Conservation (phyloP, 1,140 invertebrate genomes). For the Philopotamus ludificatus region DNA sequence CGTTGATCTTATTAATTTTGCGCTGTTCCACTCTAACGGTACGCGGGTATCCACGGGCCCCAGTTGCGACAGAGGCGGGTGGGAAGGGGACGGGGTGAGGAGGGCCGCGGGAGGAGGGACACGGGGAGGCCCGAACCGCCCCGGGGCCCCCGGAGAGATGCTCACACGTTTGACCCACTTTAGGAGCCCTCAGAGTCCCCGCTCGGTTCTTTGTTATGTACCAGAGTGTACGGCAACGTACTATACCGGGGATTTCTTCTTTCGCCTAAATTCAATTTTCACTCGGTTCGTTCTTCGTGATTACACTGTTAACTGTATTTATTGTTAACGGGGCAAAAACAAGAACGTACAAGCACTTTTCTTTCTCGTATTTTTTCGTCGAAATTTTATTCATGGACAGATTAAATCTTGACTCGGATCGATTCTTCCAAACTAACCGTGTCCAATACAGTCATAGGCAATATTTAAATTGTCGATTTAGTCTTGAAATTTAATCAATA, state of each 20-base stretch:
- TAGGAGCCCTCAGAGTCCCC: neutral
- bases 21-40: neutral
- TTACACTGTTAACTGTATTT: neutral
- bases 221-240: constrained; percentile 9
- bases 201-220: constrained; percentile 7
- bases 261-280: neutral
- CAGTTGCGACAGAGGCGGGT: no score
- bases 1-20: neutral
- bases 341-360: no score
- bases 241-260: constrained; percentile 15
- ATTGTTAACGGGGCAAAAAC: no score
- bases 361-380: no score
- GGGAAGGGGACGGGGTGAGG: no score
- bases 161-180: constrained; percentile 33
- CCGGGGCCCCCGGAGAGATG: constrained; percentile 14
- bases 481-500: no score
- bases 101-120: neutral
- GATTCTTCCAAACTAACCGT: no score
- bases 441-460: no score
- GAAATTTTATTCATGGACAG: no score
- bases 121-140: constrained; percentile 6
- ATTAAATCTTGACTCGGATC: no score
- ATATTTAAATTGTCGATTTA: no score
- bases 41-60: neutral
- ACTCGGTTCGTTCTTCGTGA: neutral